Evolutionary conservation across 2,113 vertebrate species (phyloP), one percentile per base, ranked within the genome.

Genomic region (Alouatta palliata): DNA sequence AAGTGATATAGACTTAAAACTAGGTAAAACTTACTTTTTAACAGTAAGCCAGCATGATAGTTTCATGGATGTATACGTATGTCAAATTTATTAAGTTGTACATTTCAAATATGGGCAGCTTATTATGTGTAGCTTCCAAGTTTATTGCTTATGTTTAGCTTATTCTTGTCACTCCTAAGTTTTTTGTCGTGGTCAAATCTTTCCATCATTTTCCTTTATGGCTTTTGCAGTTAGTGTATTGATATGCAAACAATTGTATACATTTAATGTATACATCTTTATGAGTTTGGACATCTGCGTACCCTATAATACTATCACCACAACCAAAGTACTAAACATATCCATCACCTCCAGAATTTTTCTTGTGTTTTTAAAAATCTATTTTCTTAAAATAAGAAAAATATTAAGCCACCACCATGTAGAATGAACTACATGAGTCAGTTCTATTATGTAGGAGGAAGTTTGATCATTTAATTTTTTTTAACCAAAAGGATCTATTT

Each of bases 1-100:
- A 85, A 95, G n/a, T 95, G 47, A 75, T 58, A 25, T 27, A 70
- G 27, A 90, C 66, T 68, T 93, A 77, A 95, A 92, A 43, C 56
- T 82, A 40, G 4, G 30, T 70, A 70, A 85, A 76, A 49, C 58
- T 90, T 43, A 64, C 61, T 32, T 68, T 95, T 93, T 56, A 68
- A 81, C 75, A 96, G n/a, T 73, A 87, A 87, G 68, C 43, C 12
- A n/a, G 8, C 25, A 73, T 14, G n/a, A 30, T 56, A 37, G 47
- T 90, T 89, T 95, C 52, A 45, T 66, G 14, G 19, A 43, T 40
- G 11, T 35, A n/a, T 64, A n/a, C 9, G 37, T 71, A 71, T 52
- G 32, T 56, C 58, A 84, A 71, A 92, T 52, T 84, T 88, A 83
- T 68, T 88, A 95, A 76, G 47, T 52, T 61, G 49, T 71, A 58